A percentile compares a stretch with the other conserved stretches of the same genome.
phyloP scores from a whole-genome alignment of 2,113 vertebrate species.

The Zingel zingel region DNA sequence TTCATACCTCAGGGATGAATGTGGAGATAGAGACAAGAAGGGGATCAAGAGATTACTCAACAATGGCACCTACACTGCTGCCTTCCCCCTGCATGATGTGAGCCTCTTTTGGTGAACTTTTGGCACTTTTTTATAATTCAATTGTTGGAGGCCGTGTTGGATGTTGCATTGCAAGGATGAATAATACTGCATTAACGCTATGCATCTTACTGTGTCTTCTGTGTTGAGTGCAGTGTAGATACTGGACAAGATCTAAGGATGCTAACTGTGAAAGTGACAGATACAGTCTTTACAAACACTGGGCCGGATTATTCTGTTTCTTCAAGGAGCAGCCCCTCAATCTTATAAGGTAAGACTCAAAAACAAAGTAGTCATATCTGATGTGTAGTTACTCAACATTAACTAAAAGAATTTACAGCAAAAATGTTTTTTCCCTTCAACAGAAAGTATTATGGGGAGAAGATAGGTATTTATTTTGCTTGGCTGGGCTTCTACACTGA shows the following conservation, averaged over 20 bases:
- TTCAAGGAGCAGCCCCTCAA: constrained; percentile 97
- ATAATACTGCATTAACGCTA: background rate
- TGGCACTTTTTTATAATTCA: background rate
- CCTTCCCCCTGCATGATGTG: constrained; percentile 96
- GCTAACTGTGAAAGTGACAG: constrained; percentile 89
- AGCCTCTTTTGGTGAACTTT: constrained; percentile 58
- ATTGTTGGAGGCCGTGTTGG: background rate
- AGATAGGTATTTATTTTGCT: constrained; percentile 98
- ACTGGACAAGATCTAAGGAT: constrained; percentile 90
- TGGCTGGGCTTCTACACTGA: constrained; percentile 99
- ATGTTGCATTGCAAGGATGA: background rate
- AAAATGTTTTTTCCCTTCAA: constrained; percentile 30
- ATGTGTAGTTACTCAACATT: background rate
- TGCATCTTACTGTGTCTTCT: constrained; percentile 27
- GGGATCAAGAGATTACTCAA: constrained; percentile 94
- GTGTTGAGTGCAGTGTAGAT: constrained; percentile 87
- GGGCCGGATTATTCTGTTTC: constrained; percentile 92
- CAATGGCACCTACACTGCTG: constrained; percentile 91
- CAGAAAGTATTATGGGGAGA: constrained; percentile 98
- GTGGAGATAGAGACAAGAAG: constrained; percentile 90
- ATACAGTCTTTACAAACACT: constrained; percentile 88
- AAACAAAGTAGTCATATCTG: background rate
- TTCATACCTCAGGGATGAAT: constrained; percentile 89
- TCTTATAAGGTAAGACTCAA: constrained; percentile 87
- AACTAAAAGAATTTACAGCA: background rate